These are phyloP conservation scores for Orius insidiosus DNA, from an alignment of 1,140 invertebrate species.

Conservation along the genomic window DNA sequence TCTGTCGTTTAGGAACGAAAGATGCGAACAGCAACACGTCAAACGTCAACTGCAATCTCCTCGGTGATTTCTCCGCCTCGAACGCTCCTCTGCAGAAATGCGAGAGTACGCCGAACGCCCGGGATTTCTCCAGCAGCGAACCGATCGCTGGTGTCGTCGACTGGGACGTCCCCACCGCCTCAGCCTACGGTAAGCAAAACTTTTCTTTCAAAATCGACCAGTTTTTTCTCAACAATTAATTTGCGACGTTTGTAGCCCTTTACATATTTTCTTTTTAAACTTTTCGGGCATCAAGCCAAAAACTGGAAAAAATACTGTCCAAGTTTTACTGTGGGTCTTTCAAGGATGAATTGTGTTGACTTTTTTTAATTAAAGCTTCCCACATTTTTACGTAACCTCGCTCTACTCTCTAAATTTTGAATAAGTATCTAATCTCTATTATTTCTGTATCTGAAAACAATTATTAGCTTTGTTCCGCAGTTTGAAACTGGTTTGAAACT, in stretches of 20 bases:
- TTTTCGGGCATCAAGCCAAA: no score
- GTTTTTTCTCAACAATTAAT: no score
- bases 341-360: background rate
- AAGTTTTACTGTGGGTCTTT: background rate
- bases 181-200: conserved; percentile 13
- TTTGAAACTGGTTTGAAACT: no score
- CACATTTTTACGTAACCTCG: no score
- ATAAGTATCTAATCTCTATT: no score
- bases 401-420: no score
- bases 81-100: conserved; percentile 26
- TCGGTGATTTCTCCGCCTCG: conserved; percentile 11
- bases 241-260: no score
- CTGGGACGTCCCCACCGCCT: conserved; percentile 29
- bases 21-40: conserved; percentile 19
- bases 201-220: no score
- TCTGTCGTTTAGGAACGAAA: conserved; percentile 8
- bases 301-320: no score
- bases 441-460: no score
- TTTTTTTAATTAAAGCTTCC: no score
- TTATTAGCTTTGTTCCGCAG: no score
- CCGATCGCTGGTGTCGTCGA: conserved; percentile 44
- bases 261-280: background rate
- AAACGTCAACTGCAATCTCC: conserved; percentile 17
- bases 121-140: conserved; percentile 4
- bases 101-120: conserved; percentile 26